Evolutionary conservation across 2,888 invertebrate species (phyloP), one percentile per base, ranked within the genome.

Genomic region (Volucella zonaria): DNA sequence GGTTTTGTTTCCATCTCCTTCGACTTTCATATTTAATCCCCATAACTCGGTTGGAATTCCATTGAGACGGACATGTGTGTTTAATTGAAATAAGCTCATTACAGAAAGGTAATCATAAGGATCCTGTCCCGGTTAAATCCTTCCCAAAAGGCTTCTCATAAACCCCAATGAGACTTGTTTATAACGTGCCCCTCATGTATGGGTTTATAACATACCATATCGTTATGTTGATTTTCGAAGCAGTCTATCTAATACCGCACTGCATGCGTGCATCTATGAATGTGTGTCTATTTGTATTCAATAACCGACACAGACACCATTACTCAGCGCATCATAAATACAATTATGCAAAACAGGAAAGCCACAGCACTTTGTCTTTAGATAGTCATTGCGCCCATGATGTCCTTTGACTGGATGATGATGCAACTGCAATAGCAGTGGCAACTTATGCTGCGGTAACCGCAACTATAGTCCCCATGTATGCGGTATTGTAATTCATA

Each of bases 271-370:
- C 31, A 31, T 31, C 31, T 31, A 31, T 2, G 2, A 1, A 23
- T 31, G 31, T 31, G 6, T 31, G 31, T 31, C 31, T 31, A 6
- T 31, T 31, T 31, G 77, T 68, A 73, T 82, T 75, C 74, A 83
- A 70, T 66, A 68, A 52, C 78, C 49, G 23, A 61, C 54, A 61
- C 31, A 31, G 6, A 31, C 31, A 54, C 61, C 79, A 75, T 73
- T 80, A 68, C 76, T 77, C 43, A 73, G 67, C 59, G 45, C 78
- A 74, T 70, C 74, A 86, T 86, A 82, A 82, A 86, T 74, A 74
- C 86, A 77, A 86, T 81, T 82, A 86, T 86, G 86, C 86, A 86
- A 82, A 86, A 76, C 82, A 86, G 64, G 54, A 78, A 81, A 82
- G 49, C 86, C 86, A 86, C 82, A 85, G 75, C 76, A 85, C 73